These are phyloP conservation scores for Noturus placidus DNA, from an alignment of 2,113 vertebrate genomes.

Conservation along the genomic window DNA sequence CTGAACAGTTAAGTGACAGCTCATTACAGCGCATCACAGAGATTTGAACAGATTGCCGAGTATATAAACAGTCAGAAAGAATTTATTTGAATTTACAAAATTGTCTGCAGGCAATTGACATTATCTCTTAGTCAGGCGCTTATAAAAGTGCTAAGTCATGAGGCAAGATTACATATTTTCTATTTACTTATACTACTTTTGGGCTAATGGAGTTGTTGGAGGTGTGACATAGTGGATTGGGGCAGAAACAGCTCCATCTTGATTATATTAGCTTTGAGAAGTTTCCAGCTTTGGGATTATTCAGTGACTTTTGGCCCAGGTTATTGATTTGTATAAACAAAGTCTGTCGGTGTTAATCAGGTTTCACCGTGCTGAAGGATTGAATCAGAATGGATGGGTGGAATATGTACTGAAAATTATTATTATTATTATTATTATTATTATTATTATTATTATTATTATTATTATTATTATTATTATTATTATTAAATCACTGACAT, in stretches of 20 bases:
- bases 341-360: background rate
- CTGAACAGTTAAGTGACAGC: too few species aligned
- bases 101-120: background rate
- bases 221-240: background rate
- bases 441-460: too few species aligned
- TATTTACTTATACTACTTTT: background rate
- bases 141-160: background rate
- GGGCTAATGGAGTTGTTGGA: background rate
- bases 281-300: background rate
- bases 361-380: background rate
- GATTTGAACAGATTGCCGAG: too few species aligned
- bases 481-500: too few species aligned
- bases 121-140: background rate
- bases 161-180: background rate
- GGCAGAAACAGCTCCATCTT: background rate
- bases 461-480: too few species aligned
- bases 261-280: background rate
- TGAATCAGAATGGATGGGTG: background rate
- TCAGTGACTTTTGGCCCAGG: background rate
- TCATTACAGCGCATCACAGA: too few species aligned
- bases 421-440: too few species aligned
- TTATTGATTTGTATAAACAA: slow-evolving; percentile 11
- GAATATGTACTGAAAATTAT: background rate
- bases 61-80: background rate
- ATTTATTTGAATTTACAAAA: background rate